A percentile compares a stretch with the other conserved stretches of the same genome.
Conservation (phyloP, 2,797 vertebrate species). For the Cossypha niveicapilla region DNA sequence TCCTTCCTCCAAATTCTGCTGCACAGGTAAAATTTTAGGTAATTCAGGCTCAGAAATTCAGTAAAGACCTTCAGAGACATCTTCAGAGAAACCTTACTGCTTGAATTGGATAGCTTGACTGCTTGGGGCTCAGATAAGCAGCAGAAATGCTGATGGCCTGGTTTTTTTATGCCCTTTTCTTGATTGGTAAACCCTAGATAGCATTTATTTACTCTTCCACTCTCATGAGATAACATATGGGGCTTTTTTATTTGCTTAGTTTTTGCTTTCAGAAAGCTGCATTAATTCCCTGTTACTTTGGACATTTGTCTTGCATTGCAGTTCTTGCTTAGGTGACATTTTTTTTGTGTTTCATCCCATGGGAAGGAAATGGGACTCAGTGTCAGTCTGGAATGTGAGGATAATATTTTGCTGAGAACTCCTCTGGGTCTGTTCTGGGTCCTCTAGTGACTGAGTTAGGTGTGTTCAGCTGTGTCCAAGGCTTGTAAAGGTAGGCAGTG, state of each 20-base stretch:
- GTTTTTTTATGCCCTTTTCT: neutral
- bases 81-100: neutral
- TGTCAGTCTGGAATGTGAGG: neutral
- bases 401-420: neutral
- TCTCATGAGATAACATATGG: neutral
- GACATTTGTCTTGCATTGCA: neutral
- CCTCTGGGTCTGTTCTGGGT: neutral
- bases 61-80: neutral
- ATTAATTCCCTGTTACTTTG: neutral
- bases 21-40: neutral
- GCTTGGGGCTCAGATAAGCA: neutral
- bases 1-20: neutral
- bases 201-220: neutral
- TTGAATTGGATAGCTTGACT: neutral
- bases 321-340: neutral
- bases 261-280: neutral
- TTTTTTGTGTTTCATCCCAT: neutral
- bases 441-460: rapidly evolving
- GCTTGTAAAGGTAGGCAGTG: neutral
- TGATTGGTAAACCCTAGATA: neutral
- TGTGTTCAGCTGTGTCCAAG: neutral
- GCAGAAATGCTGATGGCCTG: neutral
- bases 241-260: neutral
- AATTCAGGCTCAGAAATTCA: neutral
- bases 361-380: neutral